A percentile compares a stretch with the other conserved stretches of the same genome.
phyloP scores from a whole-genome alignment of 2,113 vertebrate species.

The Malurus alboscapulatus region DNA sequence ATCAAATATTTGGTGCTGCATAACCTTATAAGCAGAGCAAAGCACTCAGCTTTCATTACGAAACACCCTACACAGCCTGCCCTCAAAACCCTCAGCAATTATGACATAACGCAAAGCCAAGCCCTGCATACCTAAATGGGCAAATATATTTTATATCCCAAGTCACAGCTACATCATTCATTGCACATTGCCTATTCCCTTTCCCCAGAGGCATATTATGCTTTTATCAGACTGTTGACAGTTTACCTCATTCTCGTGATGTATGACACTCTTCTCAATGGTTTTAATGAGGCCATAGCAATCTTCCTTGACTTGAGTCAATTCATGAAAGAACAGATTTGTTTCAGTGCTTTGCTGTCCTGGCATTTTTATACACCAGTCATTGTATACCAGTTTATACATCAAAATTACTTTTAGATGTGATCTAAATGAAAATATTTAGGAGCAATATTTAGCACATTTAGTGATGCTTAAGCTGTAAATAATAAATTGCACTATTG shows the following conservation, averaged over 20 bases:
- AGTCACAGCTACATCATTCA: background rate
- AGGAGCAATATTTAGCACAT: background rate
- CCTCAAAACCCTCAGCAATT: background rate
- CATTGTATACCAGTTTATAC: background rate
- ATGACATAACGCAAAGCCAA: background rate
- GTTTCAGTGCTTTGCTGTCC: background rate
- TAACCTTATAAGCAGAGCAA: background rate
- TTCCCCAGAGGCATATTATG: background rate
- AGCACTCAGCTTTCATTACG: background rate
- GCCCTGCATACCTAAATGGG: background rate
- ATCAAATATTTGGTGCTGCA: background rate
- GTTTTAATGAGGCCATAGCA: background rate
- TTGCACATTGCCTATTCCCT: background rate
- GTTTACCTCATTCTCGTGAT: background rate
- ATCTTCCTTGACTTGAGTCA: background rate
- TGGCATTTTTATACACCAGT: background rate
- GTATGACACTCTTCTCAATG: background rate
- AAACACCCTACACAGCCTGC: background rate
- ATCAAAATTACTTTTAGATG: background rate
- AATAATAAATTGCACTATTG: background rate
- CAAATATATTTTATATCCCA: background rate
- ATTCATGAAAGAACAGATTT: background rate
- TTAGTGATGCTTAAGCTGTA: background rate
- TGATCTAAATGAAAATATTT: background rate
- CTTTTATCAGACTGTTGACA: background rate